Evolutionary conservation across 2,888 invertebrate species (phyloP), one percentile per base, ranked within the genome.

Genomic region (Drosophila buzzatii): DNA sequence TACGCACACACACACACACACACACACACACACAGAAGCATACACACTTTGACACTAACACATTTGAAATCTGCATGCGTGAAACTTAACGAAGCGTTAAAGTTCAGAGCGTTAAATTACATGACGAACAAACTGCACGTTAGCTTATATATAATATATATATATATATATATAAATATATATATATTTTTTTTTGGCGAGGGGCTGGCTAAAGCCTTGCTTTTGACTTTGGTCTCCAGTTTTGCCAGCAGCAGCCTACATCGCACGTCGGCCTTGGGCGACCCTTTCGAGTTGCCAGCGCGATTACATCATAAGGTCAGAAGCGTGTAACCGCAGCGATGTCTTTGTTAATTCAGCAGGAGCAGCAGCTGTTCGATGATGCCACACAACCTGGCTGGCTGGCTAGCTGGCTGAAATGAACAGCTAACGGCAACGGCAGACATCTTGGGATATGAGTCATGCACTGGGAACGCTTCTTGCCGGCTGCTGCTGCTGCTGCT

Each of bases 1-100:
- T 52, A 53, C 49, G 23, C 70, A 52, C 63, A 56, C 58, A 70
- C 52, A 33, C 56, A 35, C 20, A 35, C 20, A 60, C 27, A 49
- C 23, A 12, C 37, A 51, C 20, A 14, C 4, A 12, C 35, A 35
- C 39, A 16, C 39, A 70, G 47, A 33, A 44, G 9, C 71, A 55
- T 60, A 55, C 39, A 39, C 49, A n/a, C 47, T 49, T 31, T 12
- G 31, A 58, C 60, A 56, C 12, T 41, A 53, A 31, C 77, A 70
- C 70, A 73, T 81, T 85, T 81, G 75, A 82, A 79, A 84, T 91
- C 88, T 90, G 88, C 91, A 90, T 90, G 90, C 91, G 79, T 82
- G 79, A 85, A 84, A 88, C 76, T 79, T 79, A 89, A 77, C 88
- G 90, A 89, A 85, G 90, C 90, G 81, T 85, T 91, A 85, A 87